A percentile compares a stretch with the other conserved stretches of the same genome.
These are phyloP conservation scores for Apotomis betuletana DNA, from an alignment of 2,888 invertebrate species.

Conservation along the genomic window DNA sequence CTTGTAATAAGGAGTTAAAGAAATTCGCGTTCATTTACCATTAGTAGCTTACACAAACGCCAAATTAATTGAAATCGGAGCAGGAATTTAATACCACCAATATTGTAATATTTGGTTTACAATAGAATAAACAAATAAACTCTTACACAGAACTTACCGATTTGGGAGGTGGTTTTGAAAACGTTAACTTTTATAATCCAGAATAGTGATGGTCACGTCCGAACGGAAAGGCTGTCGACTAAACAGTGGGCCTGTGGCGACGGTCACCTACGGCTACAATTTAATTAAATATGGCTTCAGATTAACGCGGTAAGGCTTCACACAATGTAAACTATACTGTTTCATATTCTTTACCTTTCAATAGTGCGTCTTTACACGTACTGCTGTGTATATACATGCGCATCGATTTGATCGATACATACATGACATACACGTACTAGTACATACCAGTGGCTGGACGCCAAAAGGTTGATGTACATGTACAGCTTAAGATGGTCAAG, in stretches of 20 bases:
- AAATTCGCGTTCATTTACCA: constrained; percentile 10
- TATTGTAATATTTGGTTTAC: neutral
- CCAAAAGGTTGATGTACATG: neutral
- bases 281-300: constrained; percentile 83
- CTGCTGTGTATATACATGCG: neutral
- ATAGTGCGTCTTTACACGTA: constrained; percentile 8
- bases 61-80: neutral
- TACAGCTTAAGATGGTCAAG: neutral
- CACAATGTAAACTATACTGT: constrained; percentile 69
- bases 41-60: neutral
- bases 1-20: constrained; percentile 46
- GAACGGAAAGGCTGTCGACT: constrained; percentile 59
- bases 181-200: constrained; percentile 45
- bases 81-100: neutral
- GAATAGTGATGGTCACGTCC: constrained; percentile 54
- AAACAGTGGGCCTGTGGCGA: constrained; percentile 66
- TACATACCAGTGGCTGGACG: neutral
- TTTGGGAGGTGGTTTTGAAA: neutral
- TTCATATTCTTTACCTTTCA: constrained; percentile 68
- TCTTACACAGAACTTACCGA: constrained; percentile 10
- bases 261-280: constrained; percentile 73
- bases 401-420: neutral
- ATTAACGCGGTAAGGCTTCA: constrained; percentile 79
- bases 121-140: neutral
- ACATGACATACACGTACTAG: neutral